Conservation (phyloP, 92 coral and sea anemone genomes). For the Parazoanthus atlanticus region DNA sequence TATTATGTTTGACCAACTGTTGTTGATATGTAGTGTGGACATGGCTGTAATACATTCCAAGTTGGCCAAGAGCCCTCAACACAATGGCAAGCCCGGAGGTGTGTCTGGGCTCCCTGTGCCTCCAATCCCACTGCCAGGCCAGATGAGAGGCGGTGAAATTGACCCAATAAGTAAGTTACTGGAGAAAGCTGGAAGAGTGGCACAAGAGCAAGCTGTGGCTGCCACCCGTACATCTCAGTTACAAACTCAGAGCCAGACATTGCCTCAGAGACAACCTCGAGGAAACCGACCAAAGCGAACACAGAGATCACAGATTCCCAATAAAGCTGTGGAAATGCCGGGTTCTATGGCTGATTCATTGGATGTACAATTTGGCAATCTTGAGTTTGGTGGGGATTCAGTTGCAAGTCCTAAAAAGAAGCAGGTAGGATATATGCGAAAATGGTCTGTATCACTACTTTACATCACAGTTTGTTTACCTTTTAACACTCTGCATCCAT, state of each 20-base stretch:
- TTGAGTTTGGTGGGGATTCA: slow-evolving; percentile 94
- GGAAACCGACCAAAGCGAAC: slow-evolving; percentile 69
- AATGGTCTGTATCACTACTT: not conserved
- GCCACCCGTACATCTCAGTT: slow-evolving; percentile 42
- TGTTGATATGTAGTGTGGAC: slow-evolving; percentile 63
- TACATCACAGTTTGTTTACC: no score
- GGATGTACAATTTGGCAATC: slow-evolving; percentile 99
- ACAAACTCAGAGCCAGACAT: slow-evolving; percentile 45
- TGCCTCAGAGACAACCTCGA: slow-evolving; percentile 77
- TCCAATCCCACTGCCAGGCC: slow-evolving; percentile 78
- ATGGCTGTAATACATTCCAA: slow-evolving; percentile 87
- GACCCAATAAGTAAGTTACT: slow-evolving; percentile 73
- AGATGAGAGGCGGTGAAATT: slow-evolving; percentile 37
- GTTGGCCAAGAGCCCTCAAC: slow-evolving; percentile 67
- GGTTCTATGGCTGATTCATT: slow-evolving; percentile 90
- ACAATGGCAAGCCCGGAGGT: slow-evolving; percentile 50
- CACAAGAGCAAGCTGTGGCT: slow-evolving; percentile 45
- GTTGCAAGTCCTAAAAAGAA: slow-evolving; percentile 66
- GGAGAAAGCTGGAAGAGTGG: slow-evolving; percentile 63
- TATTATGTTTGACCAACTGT: not conserved
- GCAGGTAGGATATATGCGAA: slow-evolving; percentile 36
- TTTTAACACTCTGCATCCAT: no score
- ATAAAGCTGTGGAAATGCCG: slow-evolving; percentile 98
- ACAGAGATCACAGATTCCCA: slow-evolving; percentile 86
- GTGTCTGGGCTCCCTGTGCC: slow-evolving; percentile 56